Evolutionary conservation across 2,113 vertebrate genomes (phyloP).

Genomic region (Ptyas mucosa): DNA sequence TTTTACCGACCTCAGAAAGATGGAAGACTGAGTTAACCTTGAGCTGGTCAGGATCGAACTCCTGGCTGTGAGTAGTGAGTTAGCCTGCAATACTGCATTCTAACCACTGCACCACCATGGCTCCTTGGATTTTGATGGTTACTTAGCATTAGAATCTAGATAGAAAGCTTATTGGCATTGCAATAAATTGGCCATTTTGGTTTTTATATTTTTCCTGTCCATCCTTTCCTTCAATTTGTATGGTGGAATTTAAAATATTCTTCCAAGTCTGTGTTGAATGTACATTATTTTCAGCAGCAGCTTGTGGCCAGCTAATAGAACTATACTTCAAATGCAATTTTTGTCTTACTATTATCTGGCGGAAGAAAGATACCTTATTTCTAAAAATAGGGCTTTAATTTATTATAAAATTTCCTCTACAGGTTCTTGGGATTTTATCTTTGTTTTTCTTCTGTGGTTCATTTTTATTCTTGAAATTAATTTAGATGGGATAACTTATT

Average conservation of each 20-base stretch:
- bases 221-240: neutral
- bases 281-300: constrained; percentile 1
- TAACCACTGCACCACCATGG: too few relatives aligned
- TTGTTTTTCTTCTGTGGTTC: neutral
- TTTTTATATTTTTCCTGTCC: neutral
- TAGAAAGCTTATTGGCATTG: too few relatives aligned
- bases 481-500: neutral
- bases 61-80: too few relatives aligned
- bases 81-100: too few relatives aligned
- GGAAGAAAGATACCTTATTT: neutral
- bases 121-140: too few relatives aligned
- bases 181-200: neutral
- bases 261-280: neutral
- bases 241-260: neutral
- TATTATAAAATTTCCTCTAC: neutral
- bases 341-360: neutral
- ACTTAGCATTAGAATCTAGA: too few relatives aligned
- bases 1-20: neutral
- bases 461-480: neutral
- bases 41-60: too few relatives aligned
- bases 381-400: neutral
- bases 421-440: neutral
- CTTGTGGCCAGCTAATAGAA: neutral
- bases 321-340: neutral
- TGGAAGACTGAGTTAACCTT: too few relatives aligned